phyloP scores from a whole-genome alignment of 2,888 invertebrate species.

The Monochamus alternatus region DNA sequence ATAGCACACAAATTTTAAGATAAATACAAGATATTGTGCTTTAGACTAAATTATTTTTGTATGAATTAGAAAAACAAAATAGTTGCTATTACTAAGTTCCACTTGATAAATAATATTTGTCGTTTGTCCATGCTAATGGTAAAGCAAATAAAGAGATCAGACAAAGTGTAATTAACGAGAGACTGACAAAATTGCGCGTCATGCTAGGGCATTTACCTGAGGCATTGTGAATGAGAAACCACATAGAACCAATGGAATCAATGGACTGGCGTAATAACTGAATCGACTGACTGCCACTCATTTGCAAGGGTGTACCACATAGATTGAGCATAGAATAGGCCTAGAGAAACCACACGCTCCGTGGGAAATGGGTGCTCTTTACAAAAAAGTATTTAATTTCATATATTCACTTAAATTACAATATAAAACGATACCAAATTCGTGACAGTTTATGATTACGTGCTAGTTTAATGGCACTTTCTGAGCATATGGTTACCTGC shows the following conservation, averaged over 20 bases:
- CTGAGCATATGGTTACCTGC: slow-evolving; percentile 35
- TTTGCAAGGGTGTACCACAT: slow-evolving; percentile 64
- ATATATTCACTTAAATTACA: slow-evolving; percentile 54
- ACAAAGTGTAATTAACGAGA: slow-evolving; percentile 64
- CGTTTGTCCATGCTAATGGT: neutral
- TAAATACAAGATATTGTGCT: neutral
- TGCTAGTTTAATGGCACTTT: slow-evolving; percentile 20
- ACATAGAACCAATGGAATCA: slow-evolving; percentile 63
- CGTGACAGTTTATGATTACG: slow-evolving; percentile 17
- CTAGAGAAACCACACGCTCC: slow-evolving; percentile 66
- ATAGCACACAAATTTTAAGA: slow-evolving; percentile 15
- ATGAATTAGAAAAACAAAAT: no score
- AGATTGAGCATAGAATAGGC: slow-evolving; percentile 65
- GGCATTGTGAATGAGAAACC: slow-evolving; percentile 67
- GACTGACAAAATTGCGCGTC: slow-evolving; percentile 62
- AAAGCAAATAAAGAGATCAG: slow-evolving; percentile 31
- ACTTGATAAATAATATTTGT: no score
- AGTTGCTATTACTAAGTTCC: no score
- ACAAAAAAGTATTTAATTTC: slow-evolving; percentile 67
- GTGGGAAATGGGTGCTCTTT: slow-evolving; percentile 67
- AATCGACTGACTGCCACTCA: slow-evolving; percentile 64
- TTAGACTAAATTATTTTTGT: no score
- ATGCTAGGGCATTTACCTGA: slow-evolving; percentile 69
- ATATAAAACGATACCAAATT: slow-evolving; percentile 18
- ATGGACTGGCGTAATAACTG: slow-evolving; percentile 65